Percentiles rank a stretch among this genome's conserved stretches.
phyloP scores from a whole-genome alignment of 1,140 invertebrate species.

The Homalodisca vitripennis region DNA sequence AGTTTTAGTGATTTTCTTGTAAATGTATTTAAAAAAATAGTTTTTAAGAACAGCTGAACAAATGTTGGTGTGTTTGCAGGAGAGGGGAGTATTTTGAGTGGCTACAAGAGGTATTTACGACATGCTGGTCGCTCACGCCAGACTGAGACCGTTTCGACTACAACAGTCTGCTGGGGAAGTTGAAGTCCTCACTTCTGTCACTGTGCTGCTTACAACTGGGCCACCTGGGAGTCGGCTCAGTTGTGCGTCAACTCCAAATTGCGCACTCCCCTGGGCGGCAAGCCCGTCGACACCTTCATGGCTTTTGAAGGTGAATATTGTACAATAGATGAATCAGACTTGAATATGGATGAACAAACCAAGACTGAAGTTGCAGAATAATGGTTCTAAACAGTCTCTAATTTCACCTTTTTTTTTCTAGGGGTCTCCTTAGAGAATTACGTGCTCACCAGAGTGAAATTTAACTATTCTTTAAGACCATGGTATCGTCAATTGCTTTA shows the following conservation, averaged over 20 bases:
- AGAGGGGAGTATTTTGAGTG: conserved; percentile 47
- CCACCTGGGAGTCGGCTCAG: conserved; percentile 82
- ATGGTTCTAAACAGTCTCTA: too few relatives aligned
- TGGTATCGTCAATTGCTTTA: too few relatives aligned
- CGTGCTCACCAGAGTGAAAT: too few relatives aligned
- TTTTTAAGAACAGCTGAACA: too few relatives aligned
- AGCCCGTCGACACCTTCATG: conserved; percentile 95
- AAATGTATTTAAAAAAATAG: too few relatives aligned
- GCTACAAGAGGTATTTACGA: conserved; percentile 61
- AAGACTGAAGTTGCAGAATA: too few relatives aligned
- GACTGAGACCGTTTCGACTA: conserved; percentile 38
- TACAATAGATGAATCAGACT: too few relatives aligned
- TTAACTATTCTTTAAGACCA: too few relatives aligned
- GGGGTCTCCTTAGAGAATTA: too few relatives aligned
- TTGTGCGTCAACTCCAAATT: conserved; percentile 87
- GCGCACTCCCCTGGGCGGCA: conserved; percentile 91
- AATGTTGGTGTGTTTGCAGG: conserved; percentile 33
- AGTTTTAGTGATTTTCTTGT: too few relatives aligned
- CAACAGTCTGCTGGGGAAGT: conserved; percentile 47
- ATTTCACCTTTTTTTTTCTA: too few relatives aligned
- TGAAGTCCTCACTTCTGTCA: conserved; percentile 44
- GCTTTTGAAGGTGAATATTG: conserved; percentile 79
- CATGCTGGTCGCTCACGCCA: conserved; percentile 57
- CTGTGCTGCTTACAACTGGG: conserved; percentile 72
- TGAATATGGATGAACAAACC: too few relatives aligned